Evolutionary conservation across 2,797 vertebrate genomes (phyloP), one percentile per base, ranked within the genome.

Genomic region (Setipinna tenuifilis): DNA sequence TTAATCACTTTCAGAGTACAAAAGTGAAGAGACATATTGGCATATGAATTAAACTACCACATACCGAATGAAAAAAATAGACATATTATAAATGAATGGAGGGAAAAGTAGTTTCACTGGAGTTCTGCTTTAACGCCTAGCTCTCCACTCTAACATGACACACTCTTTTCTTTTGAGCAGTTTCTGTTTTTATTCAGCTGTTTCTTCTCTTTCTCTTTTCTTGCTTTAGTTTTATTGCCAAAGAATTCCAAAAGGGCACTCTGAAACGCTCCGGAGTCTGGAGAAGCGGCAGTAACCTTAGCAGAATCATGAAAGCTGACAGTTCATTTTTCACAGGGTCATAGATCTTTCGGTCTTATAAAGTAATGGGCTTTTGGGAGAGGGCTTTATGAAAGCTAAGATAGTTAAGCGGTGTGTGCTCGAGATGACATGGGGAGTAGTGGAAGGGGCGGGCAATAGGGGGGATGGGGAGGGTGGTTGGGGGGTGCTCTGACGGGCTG

Each of bases 321-420:
- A 96, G 95, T 95, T 95, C 95, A 96, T 96, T 96, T 96, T 96
- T 96, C 96, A 96, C 93, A 93, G 93, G 94, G 94, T 95, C 95
- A 95, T 95, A 95, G 94, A 96, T 96, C 94, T 92, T 91, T 90
- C 91, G 93, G 93, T 94, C 93, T 95, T 95, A 96, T 95, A 95
- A 95, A 95, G 95, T 96, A 96, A 96, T 96, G 95, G 95, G 94
- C 95, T 96, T 96, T 92, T 92, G 95, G 95, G 95, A 96, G 93
- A 91, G 87, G 84, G 93, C 94, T 95, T 96, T 95, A 96, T 96
- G 95, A 96, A 95, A 94, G 92, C 94, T 95, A 95, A 95, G 95
- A 96, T 95, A 95, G 95, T 96, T 96, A 96, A 95, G 94, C 95
- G 94, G 94, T 93, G 95, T 94, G 94, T 91, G 94, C 91, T 93